phyloP scores from a whole-genome alignment of 2,888 invertebrate species.

The Bugulina stolonifera region DNA sequence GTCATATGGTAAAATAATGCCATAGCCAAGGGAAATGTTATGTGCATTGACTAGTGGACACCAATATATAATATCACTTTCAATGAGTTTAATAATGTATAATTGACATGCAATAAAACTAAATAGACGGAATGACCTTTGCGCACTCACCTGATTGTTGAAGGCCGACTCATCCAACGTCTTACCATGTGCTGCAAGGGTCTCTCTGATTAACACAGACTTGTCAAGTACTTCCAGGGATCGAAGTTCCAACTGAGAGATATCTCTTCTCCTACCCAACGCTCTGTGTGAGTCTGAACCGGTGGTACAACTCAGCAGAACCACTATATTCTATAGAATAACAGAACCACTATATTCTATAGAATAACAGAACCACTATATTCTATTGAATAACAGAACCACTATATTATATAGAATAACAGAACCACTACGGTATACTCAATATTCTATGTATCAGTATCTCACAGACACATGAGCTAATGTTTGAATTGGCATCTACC shows the following conservation, averaged over 20 bases:
- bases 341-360: conserved; percentile 43
- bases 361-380: conserved; percentile 35
- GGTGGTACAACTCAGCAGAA: conserved; percentile 43
- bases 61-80: too few relatives aligned
- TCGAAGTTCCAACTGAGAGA: conserved; percentile 35
- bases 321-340: conserved; percentile 44
- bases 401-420: conserved; percentile 44
- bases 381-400: conserved; percentile 37
- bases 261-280: conserved; percentile 33
- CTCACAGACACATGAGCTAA: too few relatives aligned
- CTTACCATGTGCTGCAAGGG: conserved; percentile 48
- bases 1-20: too few relatives aligned
- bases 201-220: conserved; percentile 43
- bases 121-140: too few relatives aligned
- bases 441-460: too few relatives aligned
- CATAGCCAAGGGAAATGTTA: too few relatives aligned
- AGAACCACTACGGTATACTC: background rate
- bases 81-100: too few relatives aligned
- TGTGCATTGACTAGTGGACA: too few relatives aligned
- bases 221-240: conserved; percentile 48
- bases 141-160: conserved; percentile 54
- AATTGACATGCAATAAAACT: too few relatives aligned
- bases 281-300: conserved; percentile 37
- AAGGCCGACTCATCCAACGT: conserved; percentile 52
- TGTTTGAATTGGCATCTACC: too few relatives aligned